Percentiles rank a stretch among this genome's conserved stretches.
Conservation (phyloP, 2,797 vertebrate species). For the Australoheros facetus region DNA sequence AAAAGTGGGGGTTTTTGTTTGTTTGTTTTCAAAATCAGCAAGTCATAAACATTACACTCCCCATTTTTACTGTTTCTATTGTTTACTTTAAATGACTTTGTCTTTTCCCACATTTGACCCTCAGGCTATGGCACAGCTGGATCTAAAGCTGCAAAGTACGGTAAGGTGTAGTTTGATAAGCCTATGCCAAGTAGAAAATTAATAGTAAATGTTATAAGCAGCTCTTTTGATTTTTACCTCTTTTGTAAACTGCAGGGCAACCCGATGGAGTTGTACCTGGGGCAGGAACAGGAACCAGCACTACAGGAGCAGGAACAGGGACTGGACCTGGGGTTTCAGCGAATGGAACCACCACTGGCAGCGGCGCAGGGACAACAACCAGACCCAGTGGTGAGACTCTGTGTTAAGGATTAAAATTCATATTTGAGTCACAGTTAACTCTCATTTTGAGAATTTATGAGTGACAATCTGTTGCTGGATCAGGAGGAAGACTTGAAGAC, state of each 20-base stretch:
- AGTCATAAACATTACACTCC: neutral
- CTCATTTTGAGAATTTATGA: neutral
- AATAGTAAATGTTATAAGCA: neutral
- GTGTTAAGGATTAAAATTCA: neutral
- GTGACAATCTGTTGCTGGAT: constrained; percentile 22
- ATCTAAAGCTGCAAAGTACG: constrained; percentile 84
- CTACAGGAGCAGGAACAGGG: constrained; percentile 15
- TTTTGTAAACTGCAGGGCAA: constrained; percentile 50
- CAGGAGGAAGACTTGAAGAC: constrained; percentile 47
- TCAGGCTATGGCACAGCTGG: constrained; percentile 67
- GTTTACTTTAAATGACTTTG: neutral
- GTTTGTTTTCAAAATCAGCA: neutral
- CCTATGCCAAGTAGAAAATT: neutral
- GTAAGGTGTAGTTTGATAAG: constrained; percentile 56
- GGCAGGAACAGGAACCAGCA: constrained; percentile 47
- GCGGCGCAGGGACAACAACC: constrained; percentile 29
- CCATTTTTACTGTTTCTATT: neutral
- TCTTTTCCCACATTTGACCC: neutral
- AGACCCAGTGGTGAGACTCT: constrained; percentile 51
- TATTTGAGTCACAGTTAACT: neutral
- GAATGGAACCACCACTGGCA: constrained; percentile 51
- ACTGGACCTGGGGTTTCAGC: constrained; percentile 29
- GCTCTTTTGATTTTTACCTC: neutral
- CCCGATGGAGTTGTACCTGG: constrained; percentile 60
- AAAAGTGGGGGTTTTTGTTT: neutral